Percentiles rank a stretch among this genome's conserved stretches.
Evolutionary conservation across 2,797 vertebrate genomes (phyloP).

Genomic region (Chelon auratus): DNA sequence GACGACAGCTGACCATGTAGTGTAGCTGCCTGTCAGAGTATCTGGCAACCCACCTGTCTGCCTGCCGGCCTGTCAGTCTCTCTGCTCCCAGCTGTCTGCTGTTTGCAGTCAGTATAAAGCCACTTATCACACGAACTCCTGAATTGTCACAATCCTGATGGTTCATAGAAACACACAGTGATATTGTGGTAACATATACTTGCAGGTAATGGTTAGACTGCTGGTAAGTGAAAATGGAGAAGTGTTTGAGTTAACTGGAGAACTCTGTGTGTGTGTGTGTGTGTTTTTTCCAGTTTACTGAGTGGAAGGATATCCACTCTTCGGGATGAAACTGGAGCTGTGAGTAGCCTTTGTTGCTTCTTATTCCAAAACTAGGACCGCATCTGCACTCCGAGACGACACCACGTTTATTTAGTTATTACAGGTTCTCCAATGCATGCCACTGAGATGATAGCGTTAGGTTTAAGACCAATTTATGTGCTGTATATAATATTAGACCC

Average conservation of each 20-base stretch:
- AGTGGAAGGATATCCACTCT: constrained; percentile 99
- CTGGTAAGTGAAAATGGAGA: constrained; percentile 47
- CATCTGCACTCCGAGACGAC: constrained; percentile 3
- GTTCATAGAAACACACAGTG: constrained; percentile 2
- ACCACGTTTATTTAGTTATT: constrained; percentile 20
- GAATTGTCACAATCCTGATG: neutral
- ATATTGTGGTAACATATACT: constrained; percentile 10
- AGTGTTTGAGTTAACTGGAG: constrained; percentile 37
- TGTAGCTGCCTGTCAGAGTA: constrained; percentile 41
- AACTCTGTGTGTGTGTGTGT: constrained; percentile 34
- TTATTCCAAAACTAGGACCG: constrained; percentile 32
- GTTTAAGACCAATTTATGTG: neutral
- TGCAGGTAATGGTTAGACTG: constrained; percentile 15
- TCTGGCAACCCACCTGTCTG: constrained; percentile 51
- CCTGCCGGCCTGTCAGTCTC: constrained; percentile 20
- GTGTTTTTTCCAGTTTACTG: constrained; percentile 89
- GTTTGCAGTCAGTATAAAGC: neutral
- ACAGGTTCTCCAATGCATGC: constrained; percentile 1
- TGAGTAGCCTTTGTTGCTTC: constrained; percentile 84
- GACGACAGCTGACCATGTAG: constrained; percentile 64
- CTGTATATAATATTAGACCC: neutral
- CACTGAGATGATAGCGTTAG: neutral
- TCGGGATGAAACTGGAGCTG: constrained; percentile 99
- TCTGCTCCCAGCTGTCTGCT: constrained; percentile 44
- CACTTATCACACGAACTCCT: constrained; percentile 1